Evolutionary conservation across 2,888 invertebrate genomes (phyloP).

Genomic region (Dichetophora obliterata): DNA sequence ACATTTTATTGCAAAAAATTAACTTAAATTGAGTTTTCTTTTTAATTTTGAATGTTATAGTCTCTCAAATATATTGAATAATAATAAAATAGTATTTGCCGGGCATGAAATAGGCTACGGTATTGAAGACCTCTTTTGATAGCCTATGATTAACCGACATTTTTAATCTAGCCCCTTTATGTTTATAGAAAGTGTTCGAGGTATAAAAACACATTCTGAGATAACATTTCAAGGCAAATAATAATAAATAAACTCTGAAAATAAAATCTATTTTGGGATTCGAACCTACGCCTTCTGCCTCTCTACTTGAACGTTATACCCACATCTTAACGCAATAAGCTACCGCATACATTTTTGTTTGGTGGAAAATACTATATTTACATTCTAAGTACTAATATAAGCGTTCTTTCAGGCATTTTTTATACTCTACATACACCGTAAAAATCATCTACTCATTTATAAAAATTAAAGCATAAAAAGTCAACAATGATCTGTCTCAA

Average conservation of each 20-base stretch:
- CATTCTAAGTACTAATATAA: neutral
- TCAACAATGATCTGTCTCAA: too few species aligned
- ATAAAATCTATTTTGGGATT: conserved; percentile 8
- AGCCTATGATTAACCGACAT: conserved; percentile 66
- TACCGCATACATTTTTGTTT: too few species aligned
- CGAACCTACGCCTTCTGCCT: conserved; percentile 32
- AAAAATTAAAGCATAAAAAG: neutral
- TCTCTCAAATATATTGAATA: conserved; percentile 13
- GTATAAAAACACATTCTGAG: conserved; percentile 41
- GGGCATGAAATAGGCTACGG: conserved; percentile 66
- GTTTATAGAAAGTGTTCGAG: conserved; percentile 40
- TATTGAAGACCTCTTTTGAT: conserved; percentile 53
- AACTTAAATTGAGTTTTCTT: too few species aligned
- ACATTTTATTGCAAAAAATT: too few species aligned
- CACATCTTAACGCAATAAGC: neutral
- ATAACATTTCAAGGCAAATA: conserved; percentile 45
- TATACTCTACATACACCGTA: conserved; percentile 6
- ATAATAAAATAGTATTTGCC: conserved; percentile 56
- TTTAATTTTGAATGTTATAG: too few species aligned
- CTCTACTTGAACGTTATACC: neutral
- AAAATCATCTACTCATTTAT: neutral
- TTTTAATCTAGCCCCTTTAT: conserved; percentile 59
- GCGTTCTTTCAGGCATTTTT: conserved; percentile 50
- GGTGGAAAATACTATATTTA: too few species aligned
- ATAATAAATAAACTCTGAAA: neutral